phyloP scores from a whole-genome alignment of 1,140 invertebrate genomes.

The Pseudomyrmex dendroicus region DNA sequence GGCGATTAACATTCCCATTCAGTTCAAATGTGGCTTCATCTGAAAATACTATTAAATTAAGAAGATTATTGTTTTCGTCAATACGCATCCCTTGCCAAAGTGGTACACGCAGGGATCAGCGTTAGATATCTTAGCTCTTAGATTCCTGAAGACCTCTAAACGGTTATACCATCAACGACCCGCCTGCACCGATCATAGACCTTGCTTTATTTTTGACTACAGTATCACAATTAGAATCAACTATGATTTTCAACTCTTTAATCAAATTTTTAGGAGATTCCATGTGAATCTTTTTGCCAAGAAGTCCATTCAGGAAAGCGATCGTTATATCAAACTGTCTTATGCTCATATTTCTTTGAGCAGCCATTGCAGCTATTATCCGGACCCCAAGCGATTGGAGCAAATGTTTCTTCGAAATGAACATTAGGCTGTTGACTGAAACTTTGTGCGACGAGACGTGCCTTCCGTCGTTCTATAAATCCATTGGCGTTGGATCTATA shows the following conservation, averaged over 20 bases:
- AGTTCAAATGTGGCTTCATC: no score
- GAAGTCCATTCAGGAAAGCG: neutral
- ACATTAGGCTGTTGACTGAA: slow-evolving; percentile 9
- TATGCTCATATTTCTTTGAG: neutral
- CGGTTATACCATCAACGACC: no score
- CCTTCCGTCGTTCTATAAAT: neutral
- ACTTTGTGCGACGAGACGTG: slow-evolving; percentile 18
- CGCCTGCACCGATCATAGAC: no score
- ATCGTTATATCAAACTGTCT: slow-evolving; percentile 37
- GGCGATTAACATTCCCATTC: no score
- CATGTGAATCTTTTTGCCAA: slow-evolving; percentile 19
- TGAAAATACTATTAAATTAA: no score
- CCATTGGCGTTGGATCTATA: neutral
- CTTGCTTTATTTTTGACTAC: neutral
- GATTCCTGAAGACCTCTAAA: no score
- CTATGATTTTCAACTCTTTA: neutral
- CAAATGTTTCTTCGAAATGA: slow-evolving; percentile 23
- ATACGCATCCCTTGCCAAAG: no score
- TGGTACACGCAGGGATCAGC: no score
- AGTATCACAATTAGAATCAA: neutral
- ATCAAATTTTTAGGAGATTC: neutral
- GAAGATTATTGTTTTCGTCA: no score
- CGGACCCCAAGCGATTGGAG: neutral
- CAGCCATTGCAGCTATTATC: neutral
- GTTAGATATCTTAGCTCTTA: no score